Base-by-base conservation (phyloP, 2,797 vertebrate genomes). In the Acanthurus leucopareius region DNA sequence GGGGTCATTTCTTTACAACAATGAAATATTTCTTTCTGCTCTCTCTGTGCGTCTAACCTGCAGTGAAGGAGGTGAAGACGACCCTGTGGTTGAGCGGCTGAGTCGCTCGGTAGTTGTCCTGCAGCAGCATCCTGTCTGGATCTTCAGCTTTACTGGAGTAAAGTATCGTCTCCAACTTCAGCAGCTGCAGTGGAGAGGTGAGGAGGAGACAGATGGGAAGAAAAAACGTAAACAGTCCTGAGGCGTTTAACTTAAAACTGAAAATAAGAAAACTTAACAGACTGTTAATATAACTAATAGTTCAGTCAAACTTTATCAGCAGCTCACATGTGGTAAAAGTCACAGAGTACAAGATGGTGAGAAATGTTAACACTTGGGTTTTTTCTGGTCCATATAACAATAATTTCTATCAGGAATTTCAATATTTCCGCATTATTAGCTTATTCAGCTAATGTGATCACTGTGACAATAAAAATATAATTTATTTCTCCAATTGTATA, bases 41-140 rank as follows among this genome's bases (percentile, higher is more conserved):
- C 58, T 22, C 17, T 40, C 9, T 20, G 35, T 72, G 22, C 40
- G 62, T 77, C 90, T 87, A 1, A 95, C 95, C 93, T 88, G 88
- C 79, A 44, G 76, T 76, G 77, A 96, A 96, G 66, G 96, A 96
- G 73, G 92, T 44, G 40, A 94, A 88, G 75, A 95, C 28, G 15
- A 90, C 79, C 51, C 95, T 91, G 78, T 93, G 86, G 90, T 96
- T 95, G 74, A 95, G 91, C 0, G 88, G 90, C 58, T 96, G 94
- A 2, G 94, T 91, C 14, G 52, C n/a, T 0, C 95, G 92, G 81
- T 89, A 95, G 82, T 96, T 96, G 88, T 95, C 89, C 90, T 94
- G 93, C 68, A 96, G 91, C 73, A 88, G 86, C 66, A 90, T 90
- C 49, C 75, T 84, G 20, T 90, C 71, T 3, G 57, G 1, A 1